Evolutionary conservation across 2,797 vertebrate genomes (phyloP).

Genomic region (Cossypha dichroa): DNA sequence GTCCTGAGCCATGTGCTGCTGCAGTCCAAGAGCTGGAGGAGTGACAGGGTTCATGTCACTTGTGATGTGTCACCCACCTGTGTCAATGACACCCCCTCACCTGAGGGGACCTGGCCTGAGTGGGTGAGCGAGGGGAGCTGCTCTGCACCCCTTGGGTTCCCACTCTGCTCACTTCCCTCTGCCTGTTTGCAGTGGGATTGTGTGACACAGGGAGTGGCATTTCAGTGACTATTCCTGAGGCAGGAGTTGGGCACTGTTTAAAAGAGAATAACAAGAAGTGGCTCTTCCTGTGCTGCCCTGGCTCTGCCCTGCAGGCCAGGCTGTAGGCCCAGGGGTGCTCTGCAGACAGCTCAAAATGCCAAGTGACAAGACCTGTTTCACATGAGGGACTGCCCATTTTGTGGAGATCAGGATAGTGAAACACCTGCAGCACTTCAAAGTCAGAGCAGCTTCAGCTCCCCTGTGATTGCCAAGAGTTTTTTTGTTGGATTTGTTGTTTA

Average conservation of each 20-base stretch:
- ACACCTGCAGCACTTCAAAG: neutral
- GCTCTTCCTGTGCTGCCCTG: rapidly evolving
- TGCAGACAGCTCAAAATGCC: neutral
- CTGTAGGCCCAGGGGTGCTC: neutral
- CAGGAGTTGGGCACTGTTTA: neutral
- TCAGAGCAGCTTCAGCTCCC: neutral
- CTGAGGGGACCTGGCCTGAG: rapidly evolving
- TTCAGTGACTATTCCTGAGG: neutral
- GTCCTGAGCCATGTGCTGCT: neutral
- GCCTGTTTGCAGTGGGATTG: neutral
- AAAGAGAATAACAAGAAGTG: neutral
- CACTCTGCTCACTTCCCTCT: rapidly evolving
- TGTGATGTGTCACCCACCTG: rapidly evolving
- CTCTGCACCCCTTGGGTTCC: rapidly evolving
- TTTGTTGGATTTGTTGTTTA: neutral
- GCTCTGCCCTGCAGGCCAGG: rapidly evolving
- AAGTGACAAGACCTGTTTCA: rapidly evolving
- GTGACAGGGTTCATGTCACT: rapidly evolving
- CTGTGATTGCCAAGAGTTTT: neutral
- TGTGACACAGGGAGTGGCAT: rapidly evolving
- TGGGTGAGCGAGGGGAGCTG: neutral
- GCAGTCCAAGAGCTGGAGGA: neutral
- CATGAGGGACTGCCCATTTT: neutral
- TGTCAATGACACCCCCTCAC: neutral
- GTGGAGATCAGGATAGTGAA: neutral